These are phyloP conservation scores for Phengaris alcon DNA, from an alignment of 2,888 invertebrate species.

Conservation along the genomic window DNA sequence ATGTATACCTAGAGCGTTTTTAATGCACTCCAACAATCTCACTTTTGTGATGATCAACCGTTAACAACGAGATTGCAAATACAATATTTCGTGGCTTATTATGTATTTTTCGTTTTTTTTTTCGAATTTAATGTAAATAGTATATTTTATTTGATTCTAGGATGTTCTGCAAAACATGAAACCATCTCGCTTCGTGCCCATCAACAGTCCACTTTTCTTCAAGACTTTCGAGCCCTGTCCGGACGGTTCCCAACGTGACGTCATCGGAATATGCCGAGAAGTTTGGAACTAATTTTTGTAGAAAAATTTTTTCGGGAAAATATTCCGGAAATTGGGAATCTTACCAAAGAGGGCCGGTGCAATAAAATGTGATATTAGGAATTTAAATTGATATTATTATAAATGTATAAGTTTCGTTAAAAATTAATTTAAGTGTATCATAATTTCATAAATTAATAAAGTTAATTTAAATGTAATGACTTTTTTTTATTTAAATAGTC, in stretches of 20 bases:
- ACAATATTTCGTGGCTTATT: too few species aligned
- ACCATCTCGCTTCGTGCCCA: slow-evolving; percentile 56
- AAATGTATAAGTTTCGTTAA: not conserved
- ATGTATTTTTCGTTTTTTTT: too few species aligned
- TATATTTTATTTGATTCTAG: slow-evolving; percentile 44
- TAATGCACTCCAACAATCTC: too few species aligned
- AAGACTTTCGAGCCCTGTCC: slow-evolving; percentile 54
- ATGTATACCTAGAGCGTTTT: too few species aligned
- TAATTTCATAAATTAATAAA: not conserved
- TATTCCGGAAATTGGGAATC: not conserved
- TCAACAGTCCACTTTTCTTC: slow-evolving; percentile 58
- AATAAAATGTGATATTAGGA: slow-evolving; percentile 23
- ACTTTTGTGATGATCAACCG: too few species aligned
- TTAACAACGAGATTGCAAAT: too few species aligned
- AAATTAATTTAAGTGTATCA: not conserved
- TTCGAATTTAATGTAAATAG: too few species aligned
- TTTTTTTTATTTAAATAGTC: not conserved
- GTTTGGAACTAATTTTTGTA: slow-evolving; percentile 54
- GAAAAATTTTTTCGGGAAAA: not conserved
- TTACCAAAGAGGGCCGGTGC: not conserved
- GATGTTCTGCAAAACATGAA: slow-evolving; percentile 46
- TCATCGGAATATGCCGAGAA: slow-evolving; percentile 63
- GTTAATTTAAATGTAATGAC: not conserved
- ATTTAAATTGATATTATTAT: not conserved
- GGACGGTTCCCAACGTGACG: slow-evolving; percentile 60